Percentiles rank a stretch among this genome's conserved stretches.
These are phyloP conservation scores for Symphodus melops DNA, from an alignment of 2,113 vertebrate genomes.

Conservation along the genomic window DNA sequence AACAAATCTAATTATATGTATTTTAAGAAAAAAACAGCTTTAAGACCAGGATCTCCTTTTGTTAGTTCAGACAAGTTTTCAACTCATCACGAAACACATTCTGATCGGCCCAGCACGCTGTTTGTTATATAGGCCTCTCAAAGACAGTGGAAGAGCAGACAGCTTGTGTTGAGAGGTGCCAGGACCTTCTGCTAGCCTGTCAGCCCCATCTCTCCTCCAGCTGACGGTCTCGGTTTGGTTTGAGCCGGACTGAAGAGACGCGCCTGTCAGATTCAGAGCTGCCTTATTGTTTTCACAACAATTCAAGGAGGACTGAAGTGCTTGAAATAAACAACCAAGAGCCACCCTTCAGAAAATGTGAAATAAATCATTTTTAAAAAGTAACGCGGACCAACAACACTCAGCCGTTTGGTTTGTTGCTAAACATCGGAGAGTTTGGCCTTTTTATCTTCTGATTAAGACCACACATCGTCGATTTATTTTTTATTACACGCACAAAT, in stretches of 20 bases:
- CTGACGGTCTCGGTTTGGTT: constrained; percentile 61
- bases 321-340: background rate
- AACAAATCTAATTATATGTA: too few relatives aligned
- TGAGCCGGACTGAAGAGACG: constrained; percentile 42
- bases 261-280: constrained; percentile 77
- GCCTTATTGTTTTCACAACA: constrained; percentile 44
- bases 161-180: constrained; percentile 22
- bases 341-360: background rate
- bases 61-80: background rate
- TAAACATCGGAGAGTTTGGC: background rate
- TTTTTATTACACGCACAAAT: background rate
- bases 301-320: constrained; percentile 26
- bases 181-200: constrained; percentile 76
- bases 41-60: background rate
- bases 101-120: background rate
- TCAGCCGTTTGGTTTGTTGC: background rate
- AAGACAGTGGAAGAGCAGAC: background rate
- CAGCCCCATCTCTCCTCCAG: constrained; percentile 63
- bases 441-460: background rate
- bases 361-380: background rate
- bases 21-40: background rate
- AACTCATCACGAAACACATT: background rate
- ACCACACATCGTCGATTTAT: background rate
- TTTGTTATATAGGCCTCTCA: constrained; percentile 2
- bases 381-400: background rate